A percentile compares a stretch with the other conserved stretches of the same genome.
These are phyloP conservation scores for Oscheius sp. DNA, from an alignment of 2,888 invertebrate genomes.

Conservation along the genomic window DNA sequence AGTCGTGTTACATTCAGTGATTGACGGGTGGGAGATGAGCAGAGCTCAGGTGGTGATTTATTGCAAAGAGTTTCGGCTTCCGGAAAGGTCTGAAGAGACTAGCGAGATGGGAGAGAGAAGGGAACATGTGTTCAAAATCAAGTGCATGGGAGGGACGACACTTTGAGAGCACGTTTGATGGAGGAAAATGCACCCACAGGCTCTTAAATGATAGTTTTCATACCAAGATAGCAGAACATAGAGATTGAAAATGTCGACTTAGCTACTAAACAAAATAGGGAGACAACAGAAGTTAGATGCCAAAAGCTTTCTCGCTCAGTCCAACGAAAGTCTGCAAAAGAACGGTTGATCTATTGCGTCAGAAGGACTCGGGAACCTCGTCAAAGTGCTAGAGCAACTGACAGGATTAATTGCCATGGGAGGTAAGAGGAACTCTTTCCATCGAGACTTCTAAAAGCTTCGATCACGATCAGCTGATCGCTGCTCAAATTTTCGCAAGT, in stretches of 20 bases:
- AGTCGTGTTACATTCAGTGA: conserved; percentile 22
- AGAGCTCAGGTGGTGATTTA: conserved; percentile 10
- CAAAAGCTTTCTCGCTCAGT: too few relatives aligned
- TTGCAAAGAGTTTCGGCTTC: background rate
- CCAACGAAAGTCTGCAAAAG: background rate
- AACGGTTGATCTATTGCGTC: background rate
- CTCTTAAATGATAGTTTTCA: too few relatives aligned
- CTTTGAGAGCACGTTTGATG: too few relatives aligned
- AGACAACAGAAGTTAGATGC: too few relatives aligned
- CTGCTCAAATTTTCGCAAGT: background rate
- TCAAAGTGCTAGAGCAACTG: conserved; percentile 20
- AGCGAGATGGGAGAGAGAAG: background rate
- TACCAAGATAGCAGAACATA: too few relatives aligned
- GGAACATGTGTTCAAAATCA: conserved; percentile 4
- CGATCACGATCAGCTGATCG: background rate
- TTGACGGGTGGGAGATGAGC: conserved; percentile 25
- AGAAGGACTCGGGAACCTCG: background rate
- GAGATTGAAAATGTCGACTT: too few relatives aligned
- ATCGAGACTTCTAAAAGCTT: background rate
- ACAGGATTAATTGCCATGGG: conserved; percentile 9
- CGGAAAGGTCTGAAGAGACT: background rate
- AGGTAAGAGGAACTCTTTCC: background rate
- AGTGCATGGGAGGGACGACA: too few relatives aligned
- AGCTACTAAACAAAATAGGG: too few relatives aligned
- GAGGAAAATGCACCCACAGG: too few relatives aligned